Percentiles rank a stretch among this genome's conserved stretches.
phyloP scores from a whole-genome alignment of 2,797 vertebrate species.

The Discoglossus pictus region DNA sequence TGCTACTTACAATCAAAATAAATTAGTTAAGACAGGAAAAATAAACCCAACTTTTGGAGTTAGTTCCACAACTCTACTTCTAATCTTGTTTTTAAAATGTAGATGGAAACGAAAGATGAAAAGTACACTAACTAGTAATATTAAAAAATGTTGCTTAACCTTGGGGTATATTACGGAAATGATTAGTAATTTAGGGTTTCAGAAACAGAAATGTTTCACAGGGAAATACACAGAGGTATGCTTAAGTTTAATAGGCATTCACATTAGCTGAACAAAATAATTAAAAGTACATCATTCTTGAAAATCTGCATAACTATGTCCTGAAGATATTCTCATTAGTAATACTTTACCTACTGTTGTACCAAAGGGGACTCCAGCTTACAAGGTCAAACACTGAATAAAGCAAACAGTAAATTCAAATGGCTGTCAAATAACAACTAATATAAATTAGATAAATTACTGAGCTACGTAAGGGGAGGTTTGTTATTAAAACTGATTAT shows the following conservation, averaged over 20 bases:
- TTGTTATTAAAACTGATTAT: too few relatives aligned
- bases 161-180: constrained; percentile 44
- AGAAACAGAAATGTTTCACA: constrained; percentile 58
- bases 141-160: constrained; percentile 57
- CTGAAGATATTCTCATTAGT: constrained; percentile 61
- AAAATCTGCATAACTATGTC: constrained; percentile 68
- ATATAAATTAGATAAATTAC: not conserved
- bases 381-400: constrained; percentile 42
- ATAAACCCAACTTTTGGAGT: too few relatives aligned
- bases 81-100: constrained; percentile 32
- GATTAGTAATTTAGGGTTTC: constrained; percentile 56
- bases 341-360: constrained; percentile 56
- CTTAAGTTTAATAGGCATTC: constrained; percentile 58
- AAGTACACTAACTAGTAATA: constrained; percentile 49
- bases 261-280: constrained; percentile 62
- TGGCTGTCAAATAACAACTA: not conserved
- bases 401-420: constrained; percentile 23
- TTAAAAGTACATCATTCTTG: constrained; percentile 63
- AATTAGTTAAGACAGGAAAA: too few relatives aligned
- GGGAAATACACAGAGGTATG: constrained; percentile 57
- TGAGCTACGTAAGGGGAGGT: not conserved
- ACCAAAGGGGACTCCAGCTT: constrained; percentile 49
- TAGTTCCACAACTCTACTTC: not conserved
- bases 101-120: not conserved
- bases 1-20: too few relatives aligned